These are phyloP conservation scores for Tolypeutes matacus DNA, from an alignment of 2,797 vertebrate genomes.

Conservation along the genomic window DNA sequence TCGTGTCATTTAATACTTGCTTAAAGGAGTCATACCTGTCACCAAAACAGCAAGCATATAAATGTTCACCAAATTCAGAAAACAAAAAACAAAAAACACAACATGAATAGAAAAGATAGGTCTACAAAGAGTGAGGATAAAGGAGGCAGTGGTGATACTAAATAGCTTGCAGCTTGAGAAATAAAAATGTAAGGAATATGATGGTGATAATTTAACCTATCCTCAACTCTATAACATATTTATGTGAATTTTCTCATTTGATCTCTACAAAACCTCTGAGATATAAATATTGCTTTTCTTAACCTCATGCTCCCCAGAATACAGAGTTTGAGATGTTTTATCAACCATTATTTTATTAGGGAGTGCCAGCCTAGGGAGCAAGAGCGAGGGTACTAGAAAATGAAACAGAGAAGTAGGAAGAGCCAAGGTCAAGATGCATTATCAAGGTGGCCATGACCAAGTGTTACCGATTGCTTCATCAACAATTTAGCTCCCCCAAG, in stretches of 20 bases:
- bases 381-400: not conserved
- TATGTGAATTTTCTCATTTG: conserved; percentile 11
- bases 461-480: not conserved
- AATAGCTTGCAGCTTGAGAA: not conserved
- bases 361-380: not conserved
- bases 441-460: not conserved
- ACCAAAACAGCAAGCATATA: not conserved
- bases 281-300: not conserved
- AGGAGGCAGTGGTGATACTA: not conserved
- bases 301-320: not conserved
- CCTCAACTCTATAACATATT: not conserved
- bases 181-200: not conserved
- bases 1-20: not conserved
- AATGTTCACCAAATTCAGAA: not conserved
- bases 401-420: not conserved
- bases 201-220: not conserved
- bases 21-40: not conserved
- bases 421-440: not conserved
- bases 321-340: not conserved
- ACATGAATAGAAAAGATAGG: not conserved
- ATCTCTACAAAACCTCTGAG: not conserved
- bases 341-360: not conserved
- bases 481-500: not conserved
- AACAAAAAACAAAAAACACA: not conserved
- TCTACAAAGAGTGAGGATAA: not conserved